Evolutionary conservation across 2,888 invertebrate species (phyloP).

Genomic region (Ceratothoa steindachneri): DNA sequence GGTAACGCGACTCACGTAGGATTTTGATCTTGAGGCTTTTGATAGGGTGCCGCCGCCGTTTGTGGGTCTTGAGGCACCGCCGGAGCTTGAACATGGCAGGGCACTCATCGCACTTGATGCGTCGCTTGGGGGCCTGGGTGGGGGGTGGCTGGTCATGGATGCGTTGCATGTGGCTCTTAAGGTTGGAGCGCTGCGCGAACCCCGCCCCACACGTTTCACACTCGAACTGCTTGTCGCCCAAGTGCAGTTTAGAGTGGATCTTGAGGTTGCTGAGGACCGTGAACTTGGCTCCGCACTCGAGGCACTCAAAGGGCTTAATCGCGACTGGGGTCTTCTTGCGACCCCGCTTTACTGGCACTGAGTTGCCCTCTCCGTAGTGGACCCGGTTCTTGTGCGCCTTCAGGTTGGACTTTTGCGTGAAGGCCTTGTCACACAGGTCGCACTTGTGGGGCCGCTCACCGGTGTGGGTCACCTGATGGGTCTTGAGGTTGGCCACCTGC

Average conservation of each 20-base stretch:
- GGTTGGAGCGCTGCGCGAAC: conserved; percentile 43
- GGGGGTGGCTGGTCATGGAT: conserved; percentile 39
- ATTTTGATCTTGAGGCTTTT: conserved; percentile 47
- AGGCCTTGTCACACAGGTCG: conserved; percentile 46
- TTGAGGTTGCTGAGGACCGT: conserved; percentile 45
- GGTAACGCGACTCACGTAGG: conserved; percentile 43
- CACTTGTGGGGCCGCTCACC: conserved; percentile 46
- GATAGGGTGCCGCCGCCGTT: conserved; percentile 46
- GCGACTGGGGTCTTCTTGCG: conserved; percentile 41
- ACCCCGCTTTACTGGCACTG: conserved; percentile 30
- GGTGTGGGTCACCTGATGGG: conserved; percentile 47
- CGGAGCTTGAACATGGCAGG: conserved; percentile 43
- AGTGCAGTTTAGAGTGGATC: conserved; percentile 44
- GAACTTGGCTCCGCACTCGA: conserved; percentile 45
- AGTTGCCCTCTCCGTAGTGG: conserved; percentile 23
- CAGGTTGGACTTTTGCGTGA: conserved; percentile 46
- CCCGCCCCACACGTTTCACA: conserved; percentile 46
- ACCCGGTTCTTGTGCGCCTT: conserved; percentile 46
- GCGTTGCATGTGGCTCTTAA: conserved; percentile 42
- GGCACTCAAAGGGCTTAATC: conserved; percentile 40
- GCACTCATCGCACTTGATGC: conserved; percentile 44
- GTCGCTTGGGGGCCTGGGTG: conserved; percentile 19
- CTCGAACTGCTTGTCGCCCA: conserved; percentile 35
- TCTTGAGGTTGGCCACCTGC: conserved; percentile 46
- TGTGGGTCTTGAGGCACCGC: conserved; percentile 45